phyloP scores from a whole-genome alignment of 2,113 vertebrate genomes.

The Scomber japonicus region DNA sequence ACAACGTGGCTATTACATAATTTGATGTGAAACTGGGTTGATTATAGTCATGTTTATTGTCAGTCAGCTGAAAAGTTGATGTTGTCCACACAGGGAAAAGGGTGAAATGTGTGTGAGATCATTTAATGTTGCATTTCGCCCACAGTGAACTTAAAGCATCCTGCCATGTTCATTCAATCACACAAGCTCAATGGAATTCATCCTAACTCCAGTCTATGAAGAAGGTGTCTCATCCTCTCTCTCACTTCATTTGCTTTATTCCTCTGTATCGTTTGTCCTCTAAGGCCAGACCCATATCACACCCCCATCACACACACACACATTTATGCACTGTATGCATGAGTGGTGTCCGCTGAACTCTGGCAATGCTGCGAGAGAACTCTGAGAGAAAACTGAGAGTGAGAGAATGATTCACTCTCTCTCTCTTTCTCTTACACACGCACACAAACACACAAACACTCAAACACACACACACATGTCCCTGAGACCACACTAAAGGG shows the following conservation, averaged over 20 bases:
- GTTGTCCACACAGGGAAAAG: not conserved
- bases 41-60: no score
- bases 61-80: no score
- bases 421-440: constrained; percentile 12
- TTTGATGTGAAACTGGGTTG: no score
- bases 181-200: constrained; percentile 49
- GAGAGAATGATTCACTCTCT: constrained; percentile 65
- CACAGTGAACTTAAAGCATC: constrained; percentile 13
- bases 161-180: constrained; percentile 12
- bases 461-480: constrained; percentile 17
- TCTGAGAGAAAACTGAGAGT: constrained; percentile 32
- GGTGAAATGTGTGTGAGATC: not conserved
- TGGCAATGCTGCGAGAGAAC: constrained; percentile 53
- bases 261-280: constrained; percentile 30
- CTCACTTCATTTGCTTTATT: constrained; percentile 41
- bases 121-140: not conserved
- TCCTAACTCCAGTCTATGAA: constrained; percentile 31
- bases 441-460: constrained; percentile 27
- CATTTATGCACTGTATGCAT: constrained; percentile 48
- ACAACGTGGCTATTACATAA: no score
- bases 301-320: constrained; percentile 1
- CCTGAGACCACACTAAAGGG: constrained; percentile 62
- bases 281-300: constrained; percentile 14
- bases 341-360: constrained; percentile 60
- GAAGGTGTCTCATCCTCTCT: constrained; percentile 39